A percentile compares a stretch with the other conserved stretches of the same genome.
Evolutionary conservation across 2,797 vertebrate genomes (phyloP).

Genomic region (Brachyalestes nurse): DNA sequence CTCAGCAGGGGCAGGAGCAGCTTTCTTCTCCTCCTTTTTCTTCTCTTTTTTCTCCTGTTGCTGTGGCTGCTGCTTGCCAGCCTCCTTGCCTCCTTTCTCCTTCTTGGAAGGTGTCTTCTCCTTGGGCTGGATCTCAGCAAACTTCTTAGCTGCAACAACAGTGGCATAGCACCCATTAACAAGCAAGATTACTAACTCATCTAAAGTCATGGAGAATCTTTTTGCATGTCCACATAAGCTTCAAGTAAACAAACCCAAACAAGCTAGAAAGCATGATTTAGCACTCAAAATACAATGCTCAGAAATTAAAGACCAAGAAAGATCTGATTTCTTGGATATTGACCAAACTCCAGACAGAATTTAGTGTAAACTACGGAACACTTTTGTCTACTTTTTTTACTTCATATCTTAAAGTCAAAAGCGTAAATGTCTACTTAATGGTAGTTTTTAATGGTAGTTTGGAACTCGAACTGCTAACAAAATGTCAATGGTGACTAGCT

Average conservation of each 20-base stretch:
- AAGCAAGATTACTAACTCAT: background rate
- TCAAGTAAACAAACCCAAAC: background rate
- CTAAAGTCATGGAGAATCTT: background rate
- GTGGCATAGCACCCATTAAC: background rate
- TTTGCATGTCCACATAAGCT: background rate
- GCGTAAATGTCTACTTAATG: background rate
- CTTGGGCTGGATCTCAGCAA: constrained; percentile 90
- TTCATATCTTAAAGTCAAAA: background rate
- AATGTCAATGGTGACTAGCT: background rate
- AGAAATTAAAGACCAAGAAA: too few relatives aligned
- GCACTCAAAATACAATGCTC: too few relatives aligned
- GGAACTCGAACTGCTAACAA: background rate
- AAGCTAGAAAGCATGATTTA: background rate
- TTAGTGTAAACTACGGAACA: too few relatives aligned
- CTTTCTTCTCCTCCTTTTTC: constrained; percentile 86
- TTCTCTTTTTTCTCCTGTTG: constrained; percentile 81
- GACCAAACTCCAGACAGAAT: too few relatives aligned
- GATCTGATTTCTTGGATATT: too few relatives aligned
- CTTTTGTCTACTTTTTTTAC: too few relatives aligned
- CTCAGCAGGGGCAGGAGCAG: constrained; percentile 74
- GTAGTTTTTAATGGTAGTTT: background rate
- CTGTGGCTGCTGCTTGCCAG: constrained; percentile 71
- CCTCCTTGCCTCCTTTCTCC: constrained; percentile 83
- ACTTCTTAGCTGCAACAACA: constrained; percentile 84
- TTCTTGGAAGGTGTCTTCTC: constrained; percentile 87